phyloP scores from a whole-genome alignment of 64 coral and sea anemone genomes.

The Pachyseris speciosa region DNA sequence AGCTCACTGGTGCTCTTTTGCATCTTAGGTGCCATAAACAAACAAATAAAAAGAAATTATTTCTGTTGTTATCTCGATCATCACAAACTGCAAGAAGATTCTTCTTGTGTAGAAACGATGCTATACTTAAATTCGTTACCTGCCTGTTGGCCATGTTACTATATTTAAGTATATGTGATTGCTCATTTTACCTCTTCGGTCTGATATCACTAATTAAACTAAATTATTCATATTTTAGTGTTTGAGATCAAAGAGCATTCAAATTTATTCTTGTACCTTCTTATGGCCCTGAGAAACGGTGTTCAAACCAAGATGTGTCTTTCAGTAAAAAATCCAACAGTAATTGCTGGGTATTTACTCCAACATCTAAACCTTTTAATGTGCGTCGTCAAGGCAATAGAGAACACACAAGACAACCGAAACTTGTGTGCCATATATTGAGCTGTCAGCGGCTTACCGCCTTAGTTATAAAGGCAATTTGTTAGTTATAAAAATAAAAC shows the following conservation, averaged over 20 bases:
- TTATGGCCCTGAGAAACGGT: too few species aligned
- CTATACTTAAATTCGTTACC: too few species aligned
- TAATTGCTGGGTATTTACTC: not conserved
- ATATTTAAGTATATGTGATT: not conserved
- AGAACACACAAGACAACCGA: not conserved
- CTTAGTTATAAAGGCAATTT: not conserved
- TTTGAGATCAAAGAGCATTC: not conserved
- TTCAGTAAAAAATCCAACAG: not conserved
- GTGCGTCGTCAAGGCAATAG: not conserved
- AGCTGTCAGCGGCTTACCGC: not conserved
- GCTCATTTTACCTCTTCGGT: not conserved
- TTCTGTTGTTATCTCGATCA: not conserved
- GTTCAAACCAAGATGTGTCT: too few species aligned
- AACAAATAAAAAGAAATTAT: not conserved
- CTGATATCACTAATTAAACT: not conserved
- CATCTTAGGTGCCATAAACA: too few species aligned
- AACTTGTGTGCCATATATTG: not conserved
- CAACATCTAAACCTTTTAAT: not conserved
- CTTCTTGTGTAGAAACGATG: not conserved
- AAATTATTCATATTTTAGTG: not conserved
- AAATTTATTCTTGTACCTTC: not conserved
- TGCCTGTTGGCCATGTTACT: not conserved
- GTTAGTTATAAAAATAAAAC: not conserved
- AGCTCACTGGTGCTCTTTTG: too few species aligned
- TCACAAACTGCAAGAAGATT: not conserved